Percentiles rank a stretch among this genome's conserved stretches.
phyloP scores from a whole-genome alignment of 1,140 invertebrate genomes.

The Holotrichia oblita region DNA sequence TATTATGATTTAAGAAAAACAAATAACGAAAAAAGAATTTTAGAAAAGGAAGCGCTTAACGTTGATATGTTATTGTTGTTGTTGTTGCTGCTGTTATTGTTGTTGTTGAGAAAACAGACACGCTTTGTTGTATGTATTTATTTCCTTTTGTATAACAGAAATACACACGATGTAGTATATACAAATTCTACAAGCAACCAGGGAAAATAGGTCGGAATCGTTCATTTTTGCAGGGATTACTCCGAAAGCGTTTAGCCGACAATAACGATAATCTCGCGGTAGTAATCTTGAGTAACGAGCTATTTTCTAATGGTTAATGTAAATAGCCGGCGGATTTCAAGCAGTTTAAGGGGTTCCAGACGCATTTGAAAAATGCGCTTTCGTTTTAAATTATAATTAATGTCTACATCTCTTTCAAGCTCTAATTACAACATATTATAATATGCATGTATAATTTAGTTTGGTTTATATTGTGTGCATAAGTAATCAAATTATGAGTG shows the following conservation, averaged over 20 bases:
- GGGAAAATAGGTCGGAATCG: background rate
- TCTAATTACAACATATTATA: no score
- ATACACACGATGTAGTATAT: background rate
- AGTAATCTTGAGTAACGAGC: conserved; percentile 1
- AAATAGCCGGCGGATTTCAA: background rate
- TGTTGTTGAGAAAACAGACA: no score
- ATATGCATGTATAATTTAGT: no score
- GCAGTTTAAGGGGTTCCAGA: background rate
- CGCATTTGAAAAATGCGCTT: background rate
- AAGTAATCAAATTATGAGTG: no score
- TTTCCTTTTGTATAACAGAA: no score
- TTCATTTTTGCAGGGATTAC: conserved; percentile 9
- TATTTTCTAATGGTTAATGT: background rate
- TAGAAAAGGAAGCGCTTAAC: no score
- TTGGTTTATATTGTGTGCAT: no score
- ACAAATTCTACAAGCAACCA: background rate
- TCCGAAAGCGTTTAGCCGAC: background rate
- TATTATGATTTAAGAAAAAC: no score
- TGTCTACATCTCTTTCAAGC: background rate
- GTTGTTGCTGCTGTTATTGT: no score
- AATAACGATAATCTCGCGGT: background rate
- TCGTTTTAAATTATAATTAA: background rate
- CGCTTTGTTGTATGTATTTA: no score
- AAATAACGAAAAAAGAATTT: no score
- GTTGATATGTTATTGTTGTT: no score